Percentiles rank a stretch among this genome's conserved stretches.
phyloP scores from a whole-genome alignment of 2,797 vertebrate species.

The Poecilia gillii region DNA sequence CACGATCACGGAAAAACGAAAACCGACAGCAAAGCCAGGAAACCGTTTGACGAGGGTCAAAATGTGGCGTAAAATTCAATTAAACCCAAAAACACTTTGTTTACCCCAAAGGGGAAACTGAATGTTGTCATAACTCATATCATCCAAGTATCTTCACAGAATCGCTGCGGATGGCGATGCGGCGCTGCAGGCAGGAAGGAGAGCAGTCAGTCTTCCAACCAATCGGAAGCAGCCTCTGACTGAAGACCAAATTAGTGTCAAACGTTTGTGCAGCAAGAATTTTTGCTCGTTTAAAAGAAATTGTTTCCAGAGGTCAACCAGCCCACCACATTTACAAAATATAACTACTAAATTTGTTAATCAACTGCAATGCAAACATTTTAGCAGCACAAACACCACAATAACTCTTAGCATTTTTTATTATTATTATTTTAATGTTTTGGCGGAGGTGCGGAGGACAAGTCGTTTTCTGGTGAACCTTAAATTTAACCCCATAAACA shows the following conservation, averaged over 20 bases:
- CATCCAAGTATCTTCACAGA: background rate
- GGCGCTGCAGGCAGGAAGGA: background rate
- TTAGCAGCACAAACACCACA: too few relatives aligned
- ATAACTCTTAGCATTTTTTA: too few relatives aligned
- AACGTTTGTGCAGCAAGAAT: too few relatives aligned
- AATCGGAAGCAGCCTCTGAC: background rate
- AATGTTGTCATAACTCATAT: background rate
- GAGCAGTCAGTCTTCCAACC: background rate
- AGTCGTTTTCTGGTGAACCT: background rate
- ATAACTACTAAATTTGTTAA: too few relatives aligned
- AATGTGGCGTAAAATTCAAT: background rate
- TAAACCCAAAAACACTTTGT: background rate
- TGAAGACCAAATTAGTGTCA: background rate
- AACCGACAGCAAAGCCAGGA: background rate
- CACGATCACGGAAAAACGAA: background rate
- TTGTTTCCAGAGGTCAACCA: too few relatives aligned
- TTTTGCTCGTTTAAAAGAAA: too few relatives aligned
- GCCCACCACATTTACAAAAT: too few relatives aligned
- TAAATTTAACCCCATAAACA: background rate
- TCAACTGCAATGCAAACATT: too few relatives aligned
- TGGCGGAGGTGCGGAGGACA: too few relatives aligned
- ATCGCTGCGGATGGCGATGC: background rate
- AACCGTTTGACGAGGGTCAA: background rate
- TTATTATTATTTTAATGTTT: too few relatives aligned
- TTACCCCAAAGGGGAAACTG: background rate